Evolutionary conservation across 1,140 invertebrate genomes (phyloP), one percentile per base, ranked within the genome.

Genomic region (Leguminivora glycinivorella): DNA sequence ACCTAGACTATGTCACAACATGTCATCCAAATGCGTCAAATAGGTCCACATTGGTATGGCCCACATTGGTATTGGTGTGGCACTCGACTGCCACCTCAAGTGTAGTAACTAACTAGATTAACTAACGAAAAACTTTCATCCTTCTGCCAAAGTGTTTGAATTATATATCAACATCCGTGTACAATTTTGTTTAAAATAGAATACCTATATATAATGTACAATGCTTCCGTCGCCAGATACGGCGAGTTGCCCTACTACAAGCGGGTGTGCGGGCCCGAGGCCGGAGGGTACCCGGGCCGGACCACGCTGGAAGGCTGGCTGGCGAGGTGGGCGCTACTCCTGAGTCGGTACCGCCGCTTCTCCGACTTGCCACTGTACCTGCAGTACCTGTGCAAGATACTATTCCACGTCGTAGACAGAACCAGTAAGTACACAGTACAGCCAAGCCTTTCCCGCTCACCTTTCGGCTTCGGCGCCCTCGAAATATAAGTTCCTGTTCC

Each of bases 391-490:
- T 94, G 94, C 73, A 95, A 95, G 89, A 94, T 95, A 72, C 82
- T 96, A 40, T 96, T 95, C 83, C 93, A 94, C 81, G 94, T 95
- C 17, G 94, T 95, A 67, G 95, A 96, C 79, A 93, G 93, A 89
- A 93, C 91, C 73, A 93, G 94, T 95, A 85, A 92, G 89, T 83
- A 69, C 66, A 25, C 22, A 4, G 47, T 22, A 47, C 10, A 40
- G 10, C 10, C 10, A 9, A 2, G 0, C 1, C 38, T 14, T 40
- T 0, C 0, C 10, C 38, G 38, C 38, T 14, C 3, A 12, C 29
- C 29, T 6, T 7, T 31, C 29, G 5, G 1, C 29, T 31, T 31
- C 9, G 29, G 9, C 4, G 29, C 29, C 29, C 34, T 34, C 9
- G 10, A n/a, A n/a, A 12, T 34, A 2, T 9, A 12, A 10, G 10